Base-by-base conservation (phyloP, 2,797 vertebrate species). In the Centropyge bicolor region DNA sequence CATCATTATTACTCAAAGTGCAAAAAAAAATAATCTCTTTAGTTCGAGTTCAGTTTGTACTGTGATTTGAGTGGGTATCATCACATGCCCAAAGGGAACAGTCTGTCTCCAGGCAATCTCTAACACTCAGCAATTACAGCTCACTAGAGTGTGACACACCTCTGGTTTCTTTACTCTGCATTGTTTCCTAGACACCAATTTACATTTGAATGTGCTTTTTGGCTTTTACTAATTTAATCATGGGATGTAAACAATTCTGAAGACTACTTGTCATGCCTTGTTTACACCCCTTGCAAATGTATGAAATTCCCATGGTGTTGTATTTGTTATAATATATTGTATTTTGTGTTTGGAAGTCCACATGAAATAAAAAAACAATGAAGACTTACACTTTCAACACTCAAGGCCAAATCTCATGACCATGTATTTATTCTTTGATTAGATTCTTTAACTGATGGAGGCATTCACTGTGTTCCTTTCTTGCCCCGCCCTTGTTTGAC, bases 401-500 rank as follows among this genome's bases (percentile, higher is more conserved):
- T 73, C 10, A 81, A 81, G 12, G 41, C 73, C 51, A 61, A 64
- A 62, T 66, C 68, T 66, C 80, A 20, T 69, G 64, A 92, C 88
- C 52, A 71, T 27, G 87, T 87, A 93, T 93, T 91, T 92, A 66
- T 86, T 84, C 92, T 88, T 90, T 95, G 85, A 77, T 82, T 57
- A 36, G 60, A 80, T 81, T 80, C 70, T 81, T 73, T 76, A 84
- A 88, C 72, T 65, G 77, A 87, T 87, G 63, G 74, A 83, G 54
- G 54, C 73, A 74, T 80, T 91, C n/a, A 80, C 81, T 81, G 69
- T 90, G 84, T 87, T 88, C 86, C 84, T 86, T 86, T 55, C 76
- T 92, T 76, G 89, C 93, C 95, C 93, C 94, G 80, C 94, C 89
- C 90, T 91, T 89, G 80, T 93, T 95, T 93, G 88, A 92, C 91